Evolutionary conservation across 1,140 invertebrate genomes (phyloP).

Genomic region (Uloborus diversus): DNA sequence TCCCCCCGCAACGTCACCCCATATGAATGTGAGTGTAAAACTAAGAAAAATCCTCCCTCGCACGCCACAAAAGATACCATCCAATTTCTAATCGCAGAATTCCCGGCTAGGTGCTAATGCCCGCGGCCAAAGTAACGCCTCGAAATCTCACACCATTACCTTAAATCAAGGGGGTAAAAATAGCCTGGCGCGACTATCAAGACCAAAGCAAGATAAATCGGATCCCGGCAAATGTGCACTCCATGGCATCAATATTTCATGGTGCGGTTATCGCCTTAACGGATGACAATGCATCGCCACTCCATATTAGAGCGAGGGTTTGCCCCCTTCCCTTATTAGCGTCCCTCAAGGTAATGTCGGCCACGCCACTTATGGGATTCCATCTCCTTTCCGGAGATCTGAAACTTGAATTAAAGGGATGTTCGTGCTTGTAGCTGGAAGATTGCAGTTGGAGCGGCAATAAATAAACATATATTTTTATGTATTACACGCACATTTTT

Average conservation of each 20-base stretch:
- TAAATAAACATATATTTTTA: neutral
- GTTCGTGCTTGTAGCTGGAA: too few relatives aligned
- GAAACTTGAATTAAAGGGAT: too few relatives aligned
- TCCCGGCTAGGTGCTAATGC: conserved; percentile 33
- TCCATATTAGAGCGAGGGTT: neutral
- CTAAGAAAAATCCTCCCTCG: too few relatives aligned
- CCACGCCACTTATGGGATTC: conserved; percentile 1
- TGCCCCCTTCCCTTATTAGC: conserved; percentile 27
- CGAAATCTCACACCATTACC: conserved; percentile 32
- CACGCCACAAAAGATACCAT: too few relatives aligned
- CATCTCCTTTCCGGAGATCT: neutral
- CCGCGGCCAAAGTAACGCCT: conserved; percentile 2
- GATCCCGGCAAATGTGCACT: conserved; percentile 1
- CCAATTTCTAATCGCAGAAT: too few relatives aligned
- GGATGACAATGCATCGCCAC: conserved; percentile 26
- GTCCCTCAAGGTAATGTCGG: neutral
- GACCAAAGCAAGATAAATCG: conserved; percentile 49
- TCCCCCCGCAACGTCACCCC: neutral
- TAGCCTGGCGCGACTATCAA: conserved; percentile 38
- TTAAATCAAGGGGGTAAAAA: conserved; percentile 52
- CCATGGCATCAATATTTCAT: conserved; percentile 46
- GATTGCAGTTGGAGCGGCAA: too few relatives aligned
- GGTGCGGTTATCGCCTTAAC: conserved; percentile 27
- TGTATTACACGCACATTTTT: too few relatives aligned
- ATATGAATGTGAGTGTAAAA: neutral